Evolutionary conservation across 2,113 vertebrate genomes (phyloP), one percentile per base, ranked within the genome.

Genomic region (Brachypodius melanocephalos): DNA sequence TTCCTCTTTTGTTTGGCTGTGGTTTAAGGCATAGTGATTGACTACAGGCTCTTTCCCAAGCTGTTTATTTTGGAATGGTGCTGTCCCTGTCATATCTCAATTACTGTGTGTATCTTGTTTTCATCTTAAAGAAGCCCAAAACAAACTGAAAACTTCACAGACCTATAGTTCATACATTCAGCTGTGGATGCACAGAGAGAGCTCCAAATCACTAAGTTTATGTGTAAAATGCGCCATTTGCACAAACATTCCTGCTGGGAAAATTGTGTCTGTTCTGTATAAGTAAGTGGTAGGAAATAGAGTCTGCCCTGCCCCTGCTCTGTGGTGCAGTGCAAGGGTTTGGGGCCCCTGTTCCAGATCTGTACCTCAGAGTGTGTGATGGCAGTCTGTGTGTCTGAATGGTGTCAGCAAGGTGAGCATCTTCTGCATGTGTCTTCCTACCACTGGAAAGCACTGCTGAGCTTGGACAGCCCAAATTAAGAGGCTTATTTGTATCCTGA

Each of bases 11-110:
- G 48, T 92, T 90, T 90, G 55, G 9, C 31, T 26, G 77, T 81
- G 77, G 61, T 78, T 94, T 93, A 75, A n/a, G 58, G 62, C n/a
- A 58, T 8, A 65, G 52, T 63, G 89, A 91, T 59, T 77, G 34
- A 89, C 52, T 81, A 13, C 73, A 87, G 69, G 43, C 48, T 82
- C 8, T 93, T 90, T 71, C 28, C 46, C 31, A 51, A 77, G 61
- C 54, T 71, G 76, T 88, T 93, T 95, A 46, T 94, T 92, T 94
- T 94, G 85, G 88, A 92, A 69, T 51, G 13, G 12, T 59, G 51
- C 51, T 84, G 61, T 86, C 62, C 36, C 72, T 93, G 54, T 49
- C 26, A 6, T 38, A 68, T 83, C 62, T 49, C 42, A 66, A 38
- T 93, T 92, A 51, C n/a, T 90, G 42, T 46, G 24, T 80, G 22